Conservation (phyloP, 2,888 invertebrate species). For the Drosophila lacicola region DNA sequence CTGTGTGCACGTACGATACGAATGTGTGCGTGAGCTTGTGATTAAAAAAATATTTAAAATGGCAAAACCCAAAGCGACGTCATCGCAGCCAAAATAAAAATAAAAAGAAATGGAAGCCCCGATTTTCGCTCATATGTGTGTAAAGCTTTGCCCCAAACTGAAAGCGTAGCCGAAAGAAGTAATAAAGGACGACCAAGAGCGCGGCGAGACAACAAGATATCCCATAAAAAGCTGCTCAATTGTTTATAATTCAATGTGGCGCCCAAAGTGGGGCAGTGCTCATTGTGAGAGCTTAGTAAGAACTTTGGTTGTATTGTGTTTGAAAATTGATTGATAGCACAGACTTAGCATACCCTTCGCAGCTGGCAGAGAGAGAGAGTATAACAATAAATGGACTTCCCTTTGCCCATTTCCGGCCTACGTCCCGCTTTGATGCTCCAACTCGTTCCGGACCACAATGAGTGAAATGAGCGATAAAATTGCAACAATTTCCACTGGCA, state of each 20-base stretch:
- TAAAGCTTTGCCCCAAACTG: constrained; percentile 45
- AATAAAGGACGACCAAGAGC: constrained; percentile 26
- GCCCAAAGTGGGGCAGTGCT: neutral
- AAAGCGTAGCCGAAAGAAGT: constrained; percentile 48
- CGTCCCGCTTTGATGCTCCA: constrained; percentile 20
- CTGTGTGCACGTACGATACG: constrained; percentile 9
- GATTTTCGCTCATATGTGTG: constrained; percentile 37
- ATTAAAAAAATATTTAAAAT: constrained; percentile 80
- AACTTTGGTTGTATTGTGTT: too few species aligned
- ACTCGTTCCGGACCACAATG: constrained; percentile 37
- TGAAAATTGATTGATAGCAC: too few species aligned
- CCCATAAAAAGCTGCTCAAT: neutral
- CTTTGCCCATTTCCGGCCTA: constrained; percentile 21
- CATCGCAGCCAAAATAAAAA: constrained; percentile 55
- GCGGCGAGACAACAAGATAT: constrained; percentile 10
- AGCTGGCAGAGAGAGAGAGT: constrained; percentile 5
- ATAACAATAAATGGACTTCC: constrained; percentile 38
- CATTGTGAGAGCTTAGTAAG: neutral
- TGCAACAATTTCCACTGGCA: constrained; percentile 74
- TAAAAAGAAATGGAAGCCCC: constrained; percentile 40
- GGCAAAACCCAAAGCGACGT: constrained; percentile 76
- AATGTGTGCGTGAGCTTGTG: constrained; percentile 67
- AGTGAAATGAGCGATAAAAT: constrained; percentile 81
- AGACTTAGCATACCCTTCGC: neutral
- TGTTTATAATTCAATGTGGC: neutral